phyloP scores from a whole-genome alignment of 2,113 vertebrate species.

The Triplophysa tibetana region DNA sequence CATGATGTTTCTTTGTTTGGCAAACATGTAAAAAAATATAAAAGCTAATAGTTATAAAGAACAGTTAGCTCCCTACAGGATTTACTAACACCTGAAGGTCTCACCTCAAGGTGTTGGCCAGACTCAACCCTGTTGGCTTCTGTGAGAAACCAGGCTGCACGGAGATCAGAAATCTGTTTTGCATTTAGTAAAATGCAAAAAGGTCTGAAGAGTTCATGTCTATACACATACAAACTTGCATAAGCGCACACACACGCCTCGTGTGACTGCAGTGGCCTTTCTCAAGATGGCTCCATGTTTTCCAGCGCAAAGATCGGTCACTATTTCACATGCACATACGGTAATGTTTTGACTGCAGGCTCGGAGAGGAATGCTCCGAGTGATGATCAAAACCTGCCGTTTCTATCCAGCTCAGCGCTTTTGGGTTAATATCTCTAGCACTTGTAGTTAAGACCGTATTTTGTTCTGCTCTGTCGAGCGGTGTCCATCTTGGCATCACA shows the following conservation, averaged over 20 bases:
- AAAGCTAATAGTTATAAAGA: too few species aligned
- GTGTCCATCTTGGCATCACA: constrained; percentile 25
- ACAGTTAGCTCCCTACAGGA: too few species aligned
- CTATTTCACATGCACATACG: constrained; percentile 43
- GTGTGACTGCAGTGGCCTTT: constrained; percentile 50
- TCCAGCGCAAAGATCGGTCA: constrained; percentile 34
- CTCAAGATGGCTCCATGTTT: constrained; percentile 7
- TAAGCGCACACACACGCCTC: constrained; percentile 32
- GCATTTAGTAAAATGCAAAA: constrained; percentile 3
- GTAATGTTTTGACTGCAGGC: constrained; percentile 62
- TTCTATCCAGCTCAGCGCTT: neutral
- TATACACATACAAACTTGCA: constrained; percentile 17
- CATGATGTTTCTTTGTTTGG: too few species aligned
- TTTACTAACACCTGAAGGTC: too few species aligned
- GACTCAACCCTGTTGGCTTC: too few species aligned
- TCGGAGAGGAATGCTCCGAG: constrained; percentile 60
- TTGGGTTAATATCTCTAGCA: neutral
- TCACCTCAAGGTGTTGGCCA: too few species aligned
- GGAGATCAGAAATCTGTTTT: constrained; percentile 1
- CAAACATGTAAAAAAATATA: too few species aligned
- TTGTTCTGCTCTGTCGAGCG: neutral
- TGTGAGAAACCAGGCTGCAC: neutral
- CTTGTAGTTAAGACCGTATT: too few species aligned
- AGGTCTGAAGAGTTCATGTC: neutral
- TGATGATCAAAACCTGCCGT: constrained; percentile 21